These are phyloP conservation scores for Pagrus major DNA, from an alignment of 2,113 vertebrate genomes.

Conservation along the genomic window DNA sequence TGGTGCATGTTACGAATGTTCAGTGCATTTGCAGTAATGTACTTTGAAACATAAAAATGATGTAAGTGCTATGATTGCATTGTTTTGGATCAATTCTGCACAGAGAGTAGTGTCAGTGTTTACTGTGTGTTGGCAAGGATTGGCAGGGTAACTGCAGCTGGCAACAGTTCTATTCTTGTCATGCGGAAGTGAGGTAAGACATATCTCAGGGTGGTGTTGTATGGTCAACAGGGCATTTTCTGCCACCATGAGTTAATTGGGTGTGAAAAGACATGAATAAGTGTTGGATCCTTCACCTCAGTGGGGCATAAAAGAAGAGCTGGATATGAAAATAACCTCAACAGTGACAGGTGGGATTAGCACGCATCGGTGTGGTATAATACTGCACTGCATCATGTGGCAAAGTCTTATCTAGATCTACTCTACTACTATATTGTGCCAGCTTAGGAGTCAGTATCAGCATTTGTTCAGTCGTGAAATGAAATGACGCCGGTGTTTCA, in stretches of 20 bases:
- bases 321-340: conserved; percentile 62
- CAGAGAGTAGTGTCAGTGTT: conserved; percentile 31
- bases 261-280: conserved; percentile 80
- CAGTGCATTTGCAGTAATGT: conserved; percentile 1
- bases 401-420: conserved; percentile 57
- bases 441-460: conserved; percentile 61
- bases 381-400: conserved; percentile 59
- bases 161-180: conserved; percentile 72
- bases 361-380: conserved; percentile 44
- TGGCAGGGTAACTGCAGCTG: conserved; percentile 70
- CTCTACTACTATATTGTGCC: conserved; percentile 37
- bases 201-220: conserved; percentile 54
- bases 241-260: conserved; percentile 77
- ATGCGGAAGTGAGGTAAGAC: conserved; percentile 59
- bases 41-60: conserved; percentile 7
- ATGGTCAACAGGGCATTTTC: conserved; percentile 71
- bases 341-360: conserved; percentile 69
- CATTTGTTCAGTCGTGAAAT: conserved; percentile 65
- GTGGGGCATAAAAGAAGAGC: conserved; percentile 48
- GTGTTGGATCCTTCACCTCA: conserved; percentile 65
- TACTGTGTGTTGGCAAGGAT: conserved; percentile 56
- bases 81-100: conserved; percentile 25
- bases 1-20: no score
- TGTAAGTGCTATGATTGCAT: conserved; percentile 11
- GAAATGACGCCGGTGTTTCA: conserved; percentile 49